Percentiles rank a stretch among this genome's conserved stretches.
Conservation (phyloP, 2,797 vertebrate species). For the Typhlichthys eigenmanni region DNA sequence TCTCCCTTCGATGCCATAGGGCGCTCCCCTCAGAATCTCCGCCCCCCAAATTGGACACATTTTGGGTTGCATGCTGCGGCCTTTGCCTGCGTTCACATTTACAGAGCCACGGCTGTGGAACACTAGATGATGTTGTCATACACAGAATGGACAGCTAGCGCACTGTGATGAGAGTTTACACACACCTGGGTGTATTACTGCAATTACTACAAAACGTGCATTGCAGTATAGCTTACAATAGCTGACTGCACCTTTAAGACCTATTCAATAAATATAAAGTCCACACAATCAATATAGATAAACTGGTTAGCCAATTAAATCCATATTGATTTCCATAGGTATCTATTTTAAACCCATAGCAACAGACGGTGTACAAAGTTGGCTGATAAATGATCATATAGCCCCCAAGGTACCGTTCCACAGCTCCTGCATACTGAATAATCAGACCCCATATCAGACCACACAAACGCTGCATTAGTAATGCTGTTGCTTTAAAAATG, state of each 20-base stretch:
- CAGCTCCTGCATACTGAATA: slow-evolving; percentile 7
- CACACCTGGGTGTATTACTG: too few relatives aligned
- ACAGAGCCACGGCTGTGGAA: too few relatives aligned
- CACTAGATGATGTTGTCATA: too few relatives aligned
- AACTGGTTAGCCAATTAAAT: slow-evolving; percentile 2
- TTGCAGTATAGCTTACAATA: too few relatives aligned
- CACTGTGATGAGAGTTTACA: too few relatives aligned
- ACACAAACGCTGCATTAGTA: slow-evolving; percentile 6
- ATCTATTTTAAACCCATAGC: neutral
- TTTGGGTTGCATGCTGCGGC: too few relatives aligned
- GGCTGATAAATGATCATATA: slow-evolving; percentile 8
- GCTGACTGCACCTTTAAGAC: neutral
- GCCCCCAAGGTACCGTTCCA: slow-evolving; percentile 5
- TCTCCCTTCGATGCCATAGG: too few relatives aligned
- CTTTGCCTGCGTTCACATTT: too few relatives aligned
- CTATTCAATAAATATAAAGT: neutral
- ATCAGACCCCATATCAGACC: slow-evolving; percentile 6
- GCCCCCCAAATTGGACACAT: too few relatives aligned
- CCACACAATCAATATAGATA: neutral
- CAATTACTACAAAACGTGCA: too few relatives aligned
- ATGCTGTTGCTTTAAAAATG: neutral
- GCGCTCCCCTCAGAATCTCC: too few relatives aligned
- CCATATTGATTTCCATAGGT: neutral
- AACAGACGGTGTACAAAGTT: neutral
- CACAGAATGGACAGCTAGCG: too few relatives aligned